These are phyloP conservation scores for Hydraecia micacea DNA, from an alignment of 2,888 invertebrate species.

Conservation along the genomic window DNA sequence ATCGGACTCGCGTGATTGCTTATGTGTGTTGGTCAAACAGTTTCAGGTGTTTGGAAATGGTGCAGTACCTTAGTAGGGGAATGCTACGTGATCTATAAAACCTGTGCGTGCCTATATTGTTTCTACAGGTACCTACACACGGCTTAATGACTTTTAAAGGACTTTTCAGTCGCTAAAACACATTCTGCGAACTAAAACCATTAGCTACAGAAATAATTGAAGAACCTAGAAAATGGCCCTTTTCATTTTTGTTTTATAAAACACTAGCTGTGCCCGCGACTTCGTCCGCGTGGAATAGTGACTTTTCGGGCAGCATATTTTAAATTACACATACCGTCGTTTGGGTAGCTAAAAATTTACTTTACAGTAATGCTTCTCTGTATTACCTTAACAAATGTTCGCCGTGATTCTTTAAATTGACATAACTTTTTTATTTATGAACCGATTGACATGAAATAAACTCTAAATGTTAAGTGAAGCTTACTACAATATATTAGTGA, in stretches of 20 bases:
- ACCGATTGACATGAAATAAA: no score
- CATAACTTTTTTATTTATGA: no score
- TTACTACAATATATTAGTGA: no score
- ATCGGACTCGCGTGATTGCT: constrained; percentile 62
- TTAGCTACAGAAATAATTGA: constrained; percentile 49
- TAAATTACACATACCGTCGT: no score
- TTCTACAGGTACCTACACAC: constrained; percentile 1
- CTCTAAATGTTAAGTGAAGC: no score
- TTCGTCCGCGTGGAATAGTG: no score
- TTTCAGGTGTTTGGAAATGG: constrained; percentile 58
- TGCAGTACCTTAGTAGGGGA: constrained; percentile 36
- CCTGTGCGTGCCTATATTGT: neutral
- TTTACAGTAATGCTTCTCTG: no score
- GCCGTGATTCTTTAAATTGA: no score
- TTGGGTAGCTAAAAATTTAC: no score
- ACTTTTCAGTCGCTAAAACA: constrained; percentile 34
- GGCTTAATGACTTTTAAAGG: constrained; percentile 38
- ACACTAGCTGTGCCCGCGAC: no score
- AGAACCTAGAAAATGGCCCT: constrained; percentile 39
- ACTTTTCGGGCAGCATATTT: no score
- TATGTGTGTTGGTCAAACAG: constrained; percentile 60
- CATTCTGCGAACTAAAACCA: constrained; percentile 47
- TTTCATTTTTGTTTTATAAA: constrained; percentile 24
- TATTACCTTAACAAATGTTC: no score
- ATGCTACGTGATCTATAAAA: constrained; percentile 45